phyloP scores from a whole-genome alignment of 2,888 invertebrate species.

The Ceratothoa steindachneri region DNA sequence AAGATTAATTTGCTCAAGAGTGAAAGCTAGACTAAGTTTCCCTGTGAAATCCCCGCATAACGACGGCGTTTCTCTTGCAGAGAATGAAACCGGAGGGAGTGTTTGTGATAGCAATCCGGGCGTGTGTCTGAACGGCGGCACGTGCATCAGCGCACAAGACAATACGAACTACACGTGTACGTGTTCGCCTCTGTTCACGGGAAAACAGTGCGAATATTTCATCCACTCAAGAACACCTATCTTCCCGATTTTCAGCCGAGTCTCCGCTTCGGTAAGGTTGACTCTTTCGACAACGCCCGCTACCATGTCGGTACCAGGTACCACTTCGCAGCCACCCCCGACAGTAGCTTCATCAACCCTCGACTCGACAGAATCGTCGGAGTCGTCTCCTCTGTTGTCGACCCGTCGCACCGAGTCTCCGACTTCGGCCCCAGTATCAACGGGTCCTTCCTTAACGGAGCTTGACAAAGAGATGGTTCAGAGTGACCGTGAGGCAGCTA shows the following conservation, averaged over 20 bases:
- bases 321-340: not conserved
- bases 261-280: not conserved
- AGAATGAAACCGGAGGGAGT: slow-evolving; percentile 37
- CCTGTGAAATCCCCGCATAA: too few relatives aligned
- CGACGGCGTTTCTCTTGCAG: too few relatives aligned
- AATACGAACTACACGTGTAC: slow-evolving; percentile 41
- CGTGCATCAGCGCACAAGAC: slow-evolving; percentile 52
- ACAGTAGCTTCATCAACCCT: not conserved
- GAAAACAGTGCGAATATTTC: slow-evolving; percentile 36
- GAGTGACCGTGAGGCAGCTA: not conserved
- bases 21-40: too few relatives aligned
- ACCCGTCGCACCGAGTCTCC: not conserved
- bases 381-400: not conserved
- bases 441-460: too few relatives aligned
- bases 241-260: not conserved
- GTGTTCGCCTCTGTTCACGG: slow-evolving; percentile 43
- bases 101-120: slow-evolving; percentile 50
- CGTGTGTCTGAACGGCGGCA: slow-evolving; percentile 52
- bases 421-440: too few relatives aligned
- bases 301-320: not conserved
- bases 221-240: slow-evolving; percentile 12
- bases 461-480: not conserved
- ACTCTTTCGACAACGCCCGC: not conserved
- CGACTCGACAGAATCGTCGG: not conserved
- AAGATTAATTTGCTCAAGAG: too few relatives aligned